Evolutionary conservation across 2,797 vertebrate genomes (phyloP), one percentile per base, ranked within the genome.

Genomic region (Gallirallus australis): DNA sequence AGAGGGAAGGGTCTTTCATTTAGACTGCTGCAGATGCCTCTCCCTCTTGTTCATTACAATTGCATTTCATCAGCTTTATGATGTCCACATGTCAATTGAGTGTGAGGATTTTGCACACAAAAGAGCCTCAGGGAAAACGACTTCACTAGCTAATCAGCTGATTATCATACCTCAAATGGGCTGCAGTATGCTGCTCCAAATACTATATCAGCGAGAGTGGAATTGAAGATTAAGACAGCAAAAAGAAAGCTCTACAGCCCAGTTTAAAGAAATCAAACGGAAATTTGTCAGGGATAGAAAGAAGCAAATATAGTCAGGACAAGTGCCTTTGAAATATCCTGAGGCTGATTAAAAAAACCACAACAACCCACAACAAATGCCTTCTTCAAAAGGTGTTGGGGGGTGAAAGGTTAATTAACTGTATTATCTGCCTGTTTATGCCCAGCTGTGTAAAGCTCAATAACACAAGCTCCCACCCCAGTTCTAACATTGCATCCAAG

Each of bases 11-110:
- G 98, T 98, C 99, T 99, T 99, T 99, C 98, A 98, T 98, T 98
- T 99, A 98, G 98, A 98, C 97, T 98, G 98, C 98, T 99, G 99
- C 99, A 99, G 99, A 99, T 99, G 99, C 99, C 98, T 98, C 98
- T 99, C 99, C 99, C 99, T 99, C 99, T 99, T 99, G 99, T 99
- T 99, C 99, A 99, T 99, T 99, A 99, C 99, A 99, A 99, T 99
- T 99, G 99, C 99, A 99, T 99, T 99, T 99, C 99, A 99, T 99
- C 99, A 99, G 99, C 99, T 99, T 99, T 99, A 99, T 99, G 99
- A 99, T 99, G 99, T 99, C 99, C 99, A 99, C 99, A 99, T 99
- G 99, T 99, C 99, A 99, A 99, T 99, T 99, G 99, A 99, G 98
- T 98, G 99, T 98, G 99, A 99, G 99, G 99, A 99, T 99, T 99